Percentiles rank a stretch among this genome's conserved stretches.
Evolutionary conservation across 64 coral and sea anemone genomes (phyloP).

Genomic region (Stylophora pistillata): DNA sequence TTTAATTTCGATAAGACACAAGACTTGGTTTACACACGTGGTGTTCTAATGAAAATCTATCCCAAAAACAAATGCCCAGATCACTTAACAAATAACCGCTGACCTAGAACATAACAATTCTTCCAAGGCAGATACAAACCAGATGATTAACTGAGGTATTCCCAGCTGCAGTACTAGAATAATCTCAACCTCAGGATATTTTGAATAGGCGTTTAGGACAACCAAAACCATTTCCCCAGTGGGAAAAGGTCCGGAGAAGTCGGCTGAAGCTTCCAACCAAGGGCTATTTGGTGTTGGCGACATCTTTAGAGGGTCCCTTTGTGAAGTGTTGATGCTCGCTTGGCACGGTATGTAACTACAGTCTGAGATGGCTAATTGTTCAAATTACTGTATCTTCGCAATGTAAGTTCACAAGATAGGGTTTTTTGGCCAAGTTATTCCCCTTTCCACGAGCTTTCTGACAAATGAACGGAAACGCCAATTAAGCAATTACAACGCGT

Average conservation of each 20-base stretch:
- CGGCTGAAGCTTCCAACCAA: conserved; percentile 32
- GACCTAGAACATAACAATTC: too few relatives aligned
- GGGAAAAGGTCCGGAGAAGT: conserved; percentile 58
- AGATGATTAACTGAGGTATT: too few relatives aligned
- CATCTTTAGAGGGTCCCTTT: conserved; percentile 35
- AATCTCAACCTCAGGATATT: conserved; percentile 60
- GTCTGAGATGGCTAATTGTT: too few relatives aligned
- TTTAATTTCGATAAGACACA: too few relatives aligned
- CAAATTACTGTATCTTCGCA: conserved; percentile 19
- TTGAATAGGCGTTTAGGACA: conserved; percentile 41
- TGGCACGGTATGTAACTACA: conserved; percentile 5
- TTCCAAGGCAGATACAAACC: too few relatives aligned
- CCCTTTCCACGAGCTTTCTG: conserved; percentile 23
- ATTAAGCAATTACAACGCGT: too few relatives aligned
- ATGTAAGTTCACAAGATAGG: conserved; percentile 14
- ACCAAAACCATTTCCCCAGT: conserved; percentile 42
- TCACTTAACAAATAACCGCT: too few relatives aligned
- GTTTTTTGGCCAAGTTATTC: conserved; percentile 2
- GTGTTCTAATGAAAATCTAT: too few relatives aligned
- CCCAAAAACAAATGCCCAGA: too few relatives aligned
- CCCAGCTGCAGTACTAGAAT: neutral
- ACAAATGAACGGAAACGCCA: conserved; percentile 3
- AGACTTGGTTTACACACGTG: too few relatives aligned
- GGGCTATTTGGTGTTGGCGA: conserved; percentile 28
- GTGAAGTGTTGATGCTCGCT: neutral